A percentile compares a stretch with the other conserved stretches of the same genome.
phyloP scores from a whole-genome alignment of 2,888 invertebrate species.

The Melinaea menophilus region DNA sequence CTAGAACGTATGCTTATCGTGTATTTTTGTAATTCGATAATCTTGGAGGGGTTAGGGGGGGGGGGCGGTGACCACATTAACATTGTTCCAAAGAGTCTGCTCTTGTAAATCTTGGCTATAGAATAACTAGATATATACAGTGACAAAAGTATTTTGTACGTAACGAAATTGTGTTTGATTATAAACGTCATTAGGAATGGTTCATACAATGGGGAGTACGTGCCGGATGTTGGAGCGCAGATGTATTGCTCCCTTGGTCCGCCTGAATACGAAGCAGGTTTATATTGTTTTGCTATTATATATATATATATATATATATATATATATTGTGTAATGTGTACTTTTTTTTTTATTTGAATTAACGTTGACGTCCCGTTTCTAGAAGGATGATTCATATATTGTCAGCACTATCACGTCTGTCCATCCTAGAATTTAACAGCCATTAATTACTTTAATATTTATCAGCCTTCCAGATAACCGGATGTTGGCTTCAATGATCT shows the following conservation, averaged over 20 bases:
- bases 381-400: no score
- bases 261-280: slow-evolving; percentile 60
- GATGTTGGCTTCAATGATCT: no score
- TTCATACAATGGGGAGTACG: slow-evolving; percentile 4
- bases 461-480: no score
- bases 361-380: neutral
- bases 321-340: slow-evolving; percentile 10
- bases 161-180: slow-evolving; percentile 1
- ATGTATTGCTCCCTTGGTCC: slow-evolving; percentile 21
- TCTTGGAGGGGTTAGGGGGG: slow-evolving; percentile 20
- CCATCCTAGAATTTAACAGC: no score
- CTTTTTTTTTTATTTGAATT: neutral
- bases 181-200: slow-evolving; percentile 4
- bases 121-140: slow-evolving; percentile 1
- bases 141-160: slow-evolving; percentile 6
- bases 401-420: no score
- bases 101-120: slow-evolving; percentile 1
- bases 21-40: slow-evolving; percentile 73
- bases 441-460: no score
- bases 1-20: slow-evolving; percentile 73
- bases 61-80: slow-evolving; percentile 15
- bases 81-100: slow-evolving; percentile 1
- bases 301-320: slow-evolving; percentile 14
- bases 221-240: slow-evolving; percentile 3
- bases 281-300: slow-evolving; percentile 12